Evolutionary conservation across 2,888 invertebrate genomes (phyloP), one percentile per base, ranked within the genome.

Genomic region (Rugalucina vietnamica): DNA sequence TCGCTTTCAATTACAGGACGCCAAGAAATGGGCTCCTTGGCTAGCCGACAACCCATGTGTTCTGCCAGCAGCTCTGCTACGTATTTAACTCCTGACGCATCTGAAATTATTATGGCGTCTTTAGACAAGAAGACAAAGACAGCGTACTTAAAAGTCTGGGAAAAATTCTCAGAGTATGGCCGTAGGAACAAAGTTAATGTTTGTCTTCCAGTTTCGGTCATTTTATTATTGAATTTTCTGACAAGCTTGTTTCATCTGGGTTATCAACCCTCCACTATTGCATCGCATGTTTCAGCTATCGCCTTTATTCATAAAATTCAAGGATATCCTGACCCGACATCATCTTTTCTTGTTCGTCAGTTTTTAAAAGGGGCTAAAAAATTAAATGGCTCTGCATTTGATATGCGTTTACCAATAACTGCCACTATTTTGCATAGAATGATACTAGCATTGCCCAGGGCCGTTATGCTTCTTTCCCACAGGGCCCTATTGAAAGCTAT

Each of bases 341-440:
- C 32, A 34, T 69, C 29, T 27, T 27, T 69, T 69, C 24, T 69
- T 24, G 29, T 69, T 27, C 32, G 5, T 10, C 24, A 24, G 5
- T 24, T 12, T 36, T 34, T 69, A 36, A 69, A 69, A 36, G 69
- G 69, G 69, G 29, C 36, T 69, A 21, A 34, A 69, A 32, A 69
- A 34, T 69, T 36, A 34, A 36, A 34, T 24, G 69, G 29, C 3
- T 34, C 32, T 27, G 69, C 69, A 14, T 36, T 3, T 70, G 39
- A 70, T 5, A 37, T 39, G 70, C 70, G 70, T 39, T 70, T 70
- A 21, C 70, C 70, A 24, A 70, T 70, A 37, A 70, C 70, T 36
- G n/a, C 34, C 24, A 39, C 32, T 70, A 70, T 70, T 36, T 36
- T 70, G 21, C 12, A 39, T 4, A 14, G n/a, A 3, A 70, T 70